Conservation (phyloP, 2,113 vertebrate genomes). For the Toxotes jaculatrix region DNA sequence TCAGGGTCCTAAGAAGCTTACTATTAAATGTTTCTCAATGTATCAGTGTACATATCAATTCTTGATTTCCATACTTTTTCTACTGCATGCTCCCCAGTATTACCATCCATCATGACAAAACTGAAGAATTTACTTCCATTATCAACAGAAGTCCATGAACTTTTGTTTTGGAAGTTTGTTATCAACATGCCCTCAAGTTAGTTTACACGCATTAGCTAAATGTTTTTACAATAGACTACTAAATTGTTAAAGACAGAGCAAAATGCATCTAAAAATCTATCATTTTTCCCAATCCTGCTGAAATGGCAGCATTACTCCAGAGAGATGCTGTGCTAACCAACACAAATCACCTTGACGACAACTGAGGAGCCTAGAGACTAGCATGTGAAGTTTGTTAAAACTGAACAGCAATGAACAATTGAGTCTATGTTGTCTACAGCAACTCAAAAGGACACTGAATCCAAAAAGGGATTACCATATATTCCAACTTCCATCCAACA, state of each 20-base stretch:
- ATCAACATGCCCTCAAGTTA: not conserved
- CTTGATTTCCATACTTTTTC: not conserved
- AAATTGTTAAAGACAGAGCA: not conserved
- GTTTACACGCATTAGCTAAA: not conserved
- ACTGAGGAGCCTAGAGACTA: not conserved
- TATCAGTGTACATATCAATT: not conserved
- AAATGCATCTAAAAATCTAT: conserved; percentile 15
- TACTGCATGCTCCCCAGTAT: not conserved
- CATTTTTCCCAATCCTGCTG: not conserved
- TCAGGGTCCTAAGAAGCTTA: not conserved
- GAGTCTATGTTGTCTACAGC: not conserved
- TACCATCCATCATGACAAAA: conserved; percentile 13
- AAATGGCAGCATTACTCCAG: not conserved
- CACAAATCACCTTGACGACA: not conserved
- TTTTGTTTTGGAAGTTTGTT: not conserved
- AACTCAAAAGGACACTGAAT: not conserved
- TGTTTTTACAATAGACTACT: not conserved
- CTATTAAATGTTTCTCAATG: conserved; percentile 4
- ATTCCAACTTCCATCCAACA: not conserved
- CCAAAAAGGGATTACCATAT: not conserved
- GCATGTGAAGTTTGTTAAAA: conserved; percentile 3
- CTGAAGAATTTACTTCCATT: conserved; percentile 6
- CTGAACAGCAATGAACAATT: not conserved
- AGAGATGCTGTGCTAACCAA: not conserved
- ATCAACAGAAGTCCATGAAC: not conserved